These are phyloP conservation scores for Xiphophorus hellerii DNA, from an alignment of 2,113 vertebrate genomes.

Conservation along the genomic window DNA sequence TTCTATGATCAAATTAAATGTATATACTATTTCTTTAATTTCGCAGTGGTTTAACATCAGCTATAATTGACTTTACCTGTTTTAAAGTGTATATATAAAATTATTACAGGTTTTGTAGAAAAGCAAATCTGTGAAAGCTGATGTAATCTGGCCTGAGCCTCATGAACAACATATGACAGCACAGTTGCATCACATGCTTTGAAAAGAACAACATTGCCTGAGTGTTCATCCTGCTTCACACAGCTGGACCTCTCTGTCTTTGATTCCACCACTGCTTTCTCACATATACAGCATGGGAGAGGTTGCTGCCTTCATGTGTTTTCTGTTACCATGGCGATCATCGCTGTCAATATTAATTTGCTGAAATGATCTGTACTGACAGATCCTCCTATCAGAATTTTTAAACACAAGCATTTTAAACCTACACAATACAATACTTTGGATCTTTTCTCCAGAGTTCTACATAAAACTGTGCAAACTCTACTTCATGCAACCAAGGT, in stretches of 20 bases:
- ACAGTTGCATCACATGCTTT: background rate
- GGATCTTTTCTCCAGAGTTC: background rate
- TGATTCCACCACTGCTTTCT: background rate
- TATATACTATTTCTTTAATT: background rate
- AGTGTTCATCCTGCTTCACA: background rate
- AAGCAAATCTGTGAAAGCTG: background rate
- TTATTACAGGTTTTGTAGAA: background rate
- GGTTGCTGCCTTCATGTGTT: background rate
- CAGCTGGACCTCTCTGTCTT: background rate
- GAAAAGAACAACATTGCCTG: background rate
- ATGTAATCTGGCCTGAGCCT: background rate
- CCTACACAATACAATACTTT: background rate
- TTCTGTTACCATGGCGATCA: conserved; percentile 4
- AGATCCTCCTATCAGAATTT: background rate
- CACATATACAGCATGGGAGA: background rate
- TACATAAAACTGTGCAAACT: background rate
- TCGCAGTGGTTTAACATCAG: background rate
- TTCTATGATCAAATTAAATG: background rate
- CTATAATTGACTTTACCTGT: background rate
- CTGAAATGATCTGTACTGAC: background rate
- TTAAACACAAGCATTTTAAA: background rate
- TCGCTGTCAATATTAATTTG: background rate
- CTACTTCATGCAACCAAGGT: background rate
- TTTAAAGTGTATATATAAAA: background rate
- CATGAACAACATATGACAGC: background rate